These are phyloP conservation scores for Ptychoptera contaminata DNA, from an alignment of 2,888 invertebrate genomes.

Conservation along the genomic window DNA sequence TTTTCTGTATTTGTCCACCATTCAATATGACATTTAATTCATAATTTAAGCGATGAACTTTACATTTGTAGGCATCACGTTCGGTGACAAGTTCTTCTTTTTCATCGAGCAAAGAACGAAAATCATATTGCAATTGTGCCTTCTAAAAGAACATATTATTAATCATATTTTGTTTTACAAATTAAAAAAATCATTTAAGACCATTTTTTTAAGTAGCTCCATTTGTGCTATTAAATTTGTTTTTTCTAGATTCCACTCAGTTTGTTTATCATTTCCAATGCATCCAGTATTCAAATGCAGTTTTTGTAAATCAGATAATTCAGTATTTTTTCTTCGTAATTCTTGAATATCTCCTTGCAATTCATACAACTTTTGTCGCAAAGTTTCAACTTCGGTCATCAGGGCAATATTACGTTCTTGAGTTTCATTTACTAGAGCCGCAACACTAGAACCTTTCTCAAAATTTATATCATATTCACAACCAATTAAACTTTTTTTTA, in stretches of 20 bases:
- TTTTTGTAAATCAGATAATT: conserved; percentile 11
- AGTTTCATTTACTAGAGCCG: conserved; percentile 40
- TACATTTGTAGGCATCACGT: conserved; percentile 67
- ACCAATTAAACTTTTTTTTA: conserved; percentile 26
- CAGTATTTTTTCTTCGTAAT: conserved; percentile 32
- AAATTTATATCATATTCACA: conserved; percentile 18
- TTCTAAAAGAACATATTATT: conserved; percentile 33
- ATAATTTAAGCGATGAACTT: conserved; percentile 66
- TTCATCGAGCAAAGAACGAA: conserved; percentile 65
- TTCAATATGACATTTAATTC: conserved; percentile 55
- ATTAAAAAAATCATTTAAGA: conserved; percentile 4
- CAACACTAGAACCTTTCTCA: conserved; percentile 31
- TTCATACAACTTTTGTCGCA: conserved; percentile 54
- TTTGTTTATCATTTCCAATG: conserved; percentile 25
- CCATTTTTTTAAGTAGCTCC: conserved; percentile 26
- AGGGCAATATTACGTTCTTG: conserved; percentile 42
- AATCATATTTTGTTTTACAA: background rate
- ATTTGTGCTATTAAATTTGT: conserved; percentile 26
- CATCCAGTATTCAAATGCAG: conserved; percentile 8
- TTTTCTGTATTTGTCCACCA: conserved; percentile 8
- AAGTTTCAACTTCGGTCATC: conserved; percentile 42
- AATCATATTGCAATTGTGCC: conserved; percentile 56
- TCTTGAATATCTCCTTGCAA: conserved; percentile 53
- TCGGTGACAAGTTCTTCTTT: conserved; percentile 70
- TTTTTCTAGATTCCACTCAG: conserved; percentile 26